These are phyloP conservation scores for Schizopygopsis pylzovi DNA, from an alignment of 2,797 vertebrate genomes.

Conservation along the genomic window DNA sequence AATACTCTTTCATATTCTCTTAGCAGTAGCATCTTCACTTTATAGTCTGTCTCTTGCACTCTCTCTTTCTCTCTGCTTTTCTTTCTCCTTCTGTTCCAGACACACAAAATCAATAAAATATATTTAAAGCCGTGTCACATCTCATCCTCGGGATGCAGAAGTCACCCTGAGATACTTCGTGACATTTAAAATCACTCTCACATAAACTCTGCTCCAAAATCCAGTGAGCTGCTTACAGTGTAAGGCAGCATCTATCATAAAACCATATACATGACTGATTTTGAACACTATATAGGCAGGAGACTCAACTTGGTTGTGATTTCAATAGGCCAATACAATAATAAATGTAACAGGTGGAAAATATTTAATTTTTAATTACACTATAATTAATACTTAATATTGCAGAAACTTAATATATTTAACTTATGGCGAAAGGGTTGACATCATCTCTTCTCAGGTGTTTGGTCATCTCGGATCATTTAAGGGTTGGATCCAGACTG, in stretches of 20 bases:
- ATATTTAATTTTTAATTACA: neutral
- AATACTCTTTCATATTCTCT: neutral
- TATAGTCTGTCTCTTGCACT: neutral
- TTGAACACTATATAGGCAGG: neutral
- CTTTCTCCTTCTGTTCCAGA: neutral
- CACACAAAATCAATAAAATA: constrained; percentile 1
- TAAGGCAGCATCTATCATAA: no score
- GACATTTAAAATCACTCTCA: constrained; percentile 12
- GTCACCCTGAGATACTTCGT: constrained; percentile 30
- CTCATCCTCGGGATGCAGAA: constrained; percentile 32
- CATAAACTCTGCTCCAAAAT: neutral
- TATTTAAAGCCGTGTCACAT: constrained; percentile 4
- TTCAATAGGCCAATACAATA: neutral
- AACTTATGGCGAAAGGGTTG: no score
- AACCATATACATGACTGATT: neutral
- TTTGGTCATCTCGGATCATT: no score
- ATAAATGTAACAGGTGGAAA: neutral
- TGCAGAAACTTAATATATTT: no score
- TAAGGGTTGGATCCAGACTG: no score
- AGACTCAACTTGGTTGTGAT: neutral
- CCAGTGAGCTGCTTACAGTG: neutral
- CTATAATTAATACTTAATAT: neutral
- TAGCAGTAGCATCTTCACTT: neutral
- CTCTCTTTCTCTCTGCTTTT: neutral
- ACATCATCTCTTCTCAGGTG: no score